Evolutionary conservation across 2,113 vertebrate genomes (phyloP).

Genomic region (Cryptomyrus ogoouensis): DNA sequence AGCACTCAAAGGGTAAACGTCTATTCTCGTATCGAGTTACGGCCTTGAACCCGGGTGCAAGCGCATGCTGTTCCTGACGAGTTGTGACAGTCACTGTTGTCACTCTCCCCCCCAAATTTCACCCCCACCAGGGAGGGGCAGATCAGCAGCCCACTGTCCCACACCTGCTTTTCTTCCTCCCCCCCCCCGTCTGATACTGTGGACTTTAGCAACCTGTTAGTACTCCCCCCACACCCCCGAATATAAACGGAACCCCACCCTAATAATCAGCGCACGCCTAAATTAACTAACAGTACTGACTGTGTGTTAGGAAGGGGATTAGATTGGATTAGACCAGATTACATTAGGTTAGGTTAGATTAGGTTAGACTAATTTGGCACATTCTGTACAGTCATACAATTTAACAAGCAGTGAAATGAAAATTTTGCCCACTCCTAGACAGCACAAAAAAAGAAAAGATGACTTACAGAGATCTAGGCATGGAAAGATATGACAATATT

Average conservation of each 20-base stretch:
- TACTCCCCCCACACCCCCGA: no score
- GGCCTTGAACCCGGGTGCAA: slow-evolving; percentile 64
- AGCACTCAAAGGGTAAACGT: slow-evolving; percentile 69
- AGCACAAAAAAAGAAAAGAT: neutral
- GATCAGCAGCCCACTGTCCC: slow-evolving; percentile 30
- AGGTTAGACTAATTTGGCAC: neutral
- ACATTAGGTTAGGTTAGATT: neutral
- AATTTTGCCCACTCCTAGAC: neutral
- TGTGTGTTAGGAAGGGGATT: neutral
- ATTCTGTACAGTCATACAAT: neutral
- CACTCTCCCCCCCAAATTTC: slow-evolving; percentile 32
- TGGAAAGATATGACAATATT: no score
- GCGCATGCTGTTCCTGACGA: slow-evolving; percentile 63
- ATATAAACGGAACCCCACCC: neutral
- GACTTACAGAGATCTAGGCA: neutral
- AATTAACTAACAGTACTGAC: neutral
- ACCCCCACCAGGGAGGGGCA: slow-evolving; percentile 49
- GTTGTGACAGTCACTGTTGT: slow-evolving; percentile 51
- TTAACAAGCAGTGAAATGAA: neutral
- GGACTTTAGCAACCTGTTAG: neutral
- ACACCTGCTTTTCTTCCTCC: neutral
- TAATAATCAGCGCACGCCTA: neutral
- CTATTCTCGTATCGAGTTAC: slow-evolving; percentile 71
- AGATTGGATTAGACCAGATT: neutral
- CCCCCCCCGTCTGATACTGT: neutral